Percentiles rank a stretch among this genome's conserved stretches.
These are phyloP conservation scores for Alsophila aescularia DNA, from an alignment of 2,888 invertebrate genomes.

Conservation along the genomic window DNA sequence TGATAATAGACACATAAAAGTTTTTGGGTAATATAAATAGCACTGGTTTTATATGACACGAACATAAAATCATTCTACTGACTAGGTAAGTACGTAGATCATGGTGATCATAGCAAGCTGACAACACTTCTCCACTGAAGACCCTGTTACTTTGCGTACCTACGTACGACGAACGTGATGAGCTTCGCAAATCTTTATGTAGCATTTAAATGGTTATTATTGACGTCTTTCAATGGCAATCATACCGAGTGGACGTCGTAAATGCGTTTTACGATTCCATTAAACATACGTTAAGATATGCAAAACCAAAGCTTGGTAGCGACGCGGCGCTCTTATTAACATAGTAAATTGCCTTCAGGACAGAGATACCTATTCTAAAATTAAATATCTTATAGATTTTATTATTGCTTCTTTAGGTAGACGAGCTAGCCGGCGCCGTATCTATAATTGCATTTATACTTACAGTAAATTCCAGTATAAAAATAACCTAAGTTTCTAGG, in stretches of 20 bases:
- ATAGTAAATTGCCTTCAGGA: slow-evolving; percentile 39
- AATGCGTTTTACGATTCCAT: slow-evolving; percentile 46
- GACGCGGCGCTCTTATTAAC: slow-evolving; percentile 39
- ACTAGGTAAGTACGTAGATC: too few species aligned
- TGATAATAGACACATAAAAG: too few species aligned
- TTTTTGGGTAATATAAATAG: too few species aligned
- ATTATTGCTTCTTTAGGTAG: slow-evolving; percentile 27
- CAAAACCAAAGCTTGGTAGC: slow-evolving; percentile 39
- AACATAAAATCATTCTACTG: too few species aligned
- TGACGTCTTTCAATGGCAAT: slow-evolving; percentile 3
- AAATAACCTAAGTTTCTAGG: too few species aligned
- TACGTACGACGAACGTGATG: slow-evolving; percentile 1
- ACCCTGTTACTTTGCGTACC: background rate
- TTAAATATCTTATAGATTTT: slow-evolving; percentile 44
- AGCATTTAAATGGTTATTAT: slow-evolving; percentile 17
- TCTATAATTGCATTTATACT: slow-evolving; percentile 16
- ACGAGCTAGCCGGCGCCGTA: slow-evolving; percentile 21
- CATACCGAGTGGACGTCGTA: slow-evolving; percentile 24
- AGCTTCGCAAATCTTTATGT: slow-evolving; percentile 8
- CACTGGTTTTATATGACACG: too few species aligned
- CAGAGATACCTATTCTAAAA: slow-evolving; percentile 30
- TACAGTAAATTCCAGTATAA: too few species aligned
- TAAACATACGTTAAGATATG: slow-evolving; percentile 41
- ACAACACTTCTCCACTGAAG: too few species aligned
- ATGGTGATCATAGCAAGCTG: background rate